Evolutionary conservation across 2,113 vertebrate genomes (phyloP), one percentile per base, ranked within the genome.

Genomic region (Sigmodon hispidus): DNA sequence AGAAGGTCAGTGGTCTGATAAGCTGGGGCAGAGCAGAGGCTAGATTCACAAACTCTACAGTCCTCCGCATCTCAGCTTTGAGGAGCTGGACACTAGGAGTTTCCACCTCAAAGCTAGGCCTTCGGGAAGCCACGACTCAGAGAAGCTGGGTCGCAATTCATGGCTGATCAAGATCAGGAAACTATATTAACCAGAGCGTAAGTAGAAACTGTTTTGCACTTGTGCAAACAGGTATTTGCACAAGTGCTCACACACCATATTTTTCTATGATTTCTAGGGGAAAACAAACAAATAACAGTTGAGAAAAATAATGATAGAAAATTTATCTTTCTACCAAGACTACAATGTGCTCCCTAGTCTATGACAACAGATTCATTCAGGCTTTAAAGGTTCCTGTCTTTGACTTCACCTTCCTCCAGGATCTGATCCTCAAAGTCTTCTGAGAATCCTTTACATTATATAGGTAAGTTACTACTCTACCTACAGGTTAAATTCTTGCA

Each of bases 221-320:
- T 34, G 7, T 34, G 45, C 0, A 70, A 75, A 59, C 31, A 57
- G 3, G 17, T 24, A 61, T 24, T 67, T 7, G 75, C 10, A 90
- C 17, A 52, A 10, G 21, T 19, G 34, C 17, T 63, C 69, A 72
- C 26, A 89, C 7, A n/a, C 8, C 13, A 21, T 55, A 57, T 19
- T 22, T 77, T 92, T 40, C 29, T 67, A 61, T 76, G 90, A 90
- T 81, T 93, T 48, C 40, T 26, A 61, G 21, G 22, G 88, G 91
- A 80, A 26, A 73, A 72, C 13, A 87, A 40, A 70, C 17, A 93
- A 80, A 63, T n/a, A 89, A 59, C 36, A 91, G 31, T 63, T 94
- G 75, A 69, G 19, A 91, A 96, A 94, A 92, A 95, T 57, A 84
- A 72, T 89, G 63, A 92, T 3, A 93, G 43, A 93, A 87, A 80